Base-by-base conservation (phyloP, 2,888 invertebrate genomes). In the Ophion ellenae region DNA sequence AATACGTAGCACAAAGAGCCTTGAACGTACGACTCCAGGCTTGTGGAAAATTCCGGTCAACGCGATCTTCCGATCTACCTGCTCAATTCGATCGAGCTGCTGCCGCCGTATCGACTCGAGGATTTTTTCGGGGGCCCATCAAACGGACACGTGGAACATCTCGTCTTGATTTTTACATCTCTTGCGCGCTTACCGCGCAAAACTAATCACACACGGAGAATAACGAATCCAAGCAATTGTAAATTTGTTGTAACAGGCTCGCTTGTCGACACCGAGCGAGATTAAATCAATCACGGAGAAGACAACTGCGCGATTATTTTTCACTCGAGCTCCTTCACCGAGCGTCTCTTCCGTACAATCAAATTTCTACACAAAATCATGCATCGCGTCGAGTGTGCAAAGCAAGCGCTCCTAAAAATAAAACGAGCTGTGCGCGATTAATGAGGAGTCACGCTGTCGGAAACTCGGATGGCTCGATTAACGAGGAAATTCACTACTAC, bases 281-380 rank as follows among this genome's bases (percentile, higher is more conserved):
- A 28, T 57, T 77, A 77, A 77, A 77, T 77, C 77, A 77, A 40
- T 77, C 77, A 40, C 69, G 14, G 69, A 14, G 57, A 69, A 69
- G 77, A 69, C 67, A 69, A 59, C 53, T 36, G 36, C 20, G 59
- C 36, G 77, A 77, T 69, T 59, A 69, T 77, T 59, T 45, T 57
- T 32, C 28, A 71, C 28, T 57, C 17, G 57, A 57, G 71, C 28
- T 40, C 57, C 20, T 17, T 59, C 57, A 17, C 17, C 17, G 66
- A 66, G 59, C 36, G 57, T 17, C 7, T n/a, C 67, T 28, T 24
- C 17, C 5, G 17, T 28, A 28, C 24, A 67, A 81, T 45, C 24
- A 67, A 28, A 28, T 61, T 70, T 79, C 59, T 61, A 45, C 40
- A 69, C 28, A 28, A 61, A 69, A 66, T 79, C 32, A 6, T 63